These are phyloP conservation scores for Melipona beecheii DNA, from an alignment of 2,888 invertebrate genomes.

Conservation along the genomic window DNA sequence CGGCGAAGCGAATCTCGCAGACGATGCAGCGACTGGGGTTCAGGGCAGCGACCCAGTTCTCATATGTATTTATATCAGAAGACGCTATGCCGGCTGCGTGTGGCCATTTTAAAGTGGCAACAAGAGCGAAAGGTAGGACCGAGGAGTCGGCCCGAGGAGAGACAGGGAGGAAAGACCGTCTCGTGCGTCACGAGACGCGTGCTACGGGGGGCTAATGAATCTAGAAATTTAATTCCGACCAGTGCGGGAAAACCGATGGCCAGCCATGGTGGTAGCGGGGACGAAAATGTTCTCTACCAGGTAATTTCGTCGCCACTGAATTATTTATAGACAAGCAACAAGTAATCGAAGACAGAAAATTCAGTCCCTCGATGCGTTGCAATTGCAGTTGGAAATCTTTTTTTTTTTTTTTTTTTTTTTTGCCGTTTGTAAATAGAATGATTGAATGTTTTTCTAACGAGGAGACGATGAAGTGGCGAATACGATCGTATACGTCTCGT, in stretches of 20 bases:
- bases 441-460: too few relatives aligned
- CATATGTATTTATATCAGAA: slow-evolving; percentile 80
- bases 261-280: slow-evolving; percentile 22
- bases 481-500: too few relatives aligned
- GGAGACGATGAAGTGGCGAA: too few relatives aligned
- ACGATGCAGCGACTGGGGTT: slow-evolving; percentile 66
- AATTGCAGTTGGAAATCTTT: too few relatives aligned
- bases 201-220: slow-evolving; percentile 67
- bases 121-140: slow-evolving; percentile 41
- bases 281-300: background rate
- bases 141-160: slow-evolving; percentile 28
- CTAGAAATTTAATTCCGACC: slow-evolving; percentile 70
- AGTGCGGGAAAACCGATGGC: slow-evolving; percentile 44
- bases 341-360: background rate
- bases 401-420: too few relatives aligned
- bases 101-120: slow-evolving; percentile 68
- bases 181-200: slow-evolving; percentile 75
- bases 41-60: slow-evolving; percentile 79
- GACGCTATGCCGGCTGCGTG: slow-evolving; percentile 72
- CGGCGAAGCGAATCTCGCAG: slow-evolving; percentile 60
- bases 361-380: background rate
- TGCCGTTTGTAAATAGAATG: too few relatives aligned
- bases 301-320: slow-evolving; percentile 7
- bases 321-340: slow-evolving; percentile 23
- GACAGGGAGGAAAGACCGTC: slow-evolving; percentile 56